phyloP scores from a whole-genome alignment of 2,888 invertebrate genomes.

The Punctoribates punctum region DNA sequence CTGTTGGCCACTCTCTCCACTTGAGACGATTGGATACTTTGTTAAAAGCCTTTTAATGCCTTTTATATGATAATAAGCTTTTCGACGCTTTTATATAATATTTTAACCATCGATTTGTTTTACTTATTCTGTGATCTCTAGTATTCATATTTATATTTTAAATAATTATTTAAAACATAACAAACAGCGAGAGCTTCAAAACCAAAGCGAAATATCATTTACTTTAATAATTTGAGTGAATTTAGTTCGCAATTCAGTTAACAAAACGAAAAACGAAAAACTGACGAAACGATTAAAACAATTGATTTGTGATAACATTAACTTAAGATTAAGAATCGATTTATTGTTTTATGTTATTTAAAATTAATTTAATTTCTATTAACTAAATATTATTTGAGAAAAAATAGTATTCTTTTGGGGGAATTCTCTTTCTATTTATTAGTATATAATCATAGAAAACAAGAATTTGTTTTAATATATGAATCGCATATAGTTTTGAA shows the following conservation, averaged over 20 bases:
- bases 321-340: conserved; percentile 3
- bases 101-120: conserved; percentile 31
- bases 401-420: conserved; percentile 11
- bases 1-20: conserved; percentile 46
- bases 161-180: conserved; percentile 16
- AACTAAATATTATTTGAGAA: background rate
- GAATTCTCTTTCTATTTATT: background rate
- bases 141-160: conserved; percentile 9
- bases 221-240: background rate
- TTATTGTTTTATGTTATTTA: conserved; percentile 22
- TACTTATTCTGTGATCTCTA: conserved; percentile 27
- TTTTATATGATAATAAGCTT: conserved; percentile 3
- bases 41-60: conserved; percentile 1
- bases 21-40: conserved; percentile 34
- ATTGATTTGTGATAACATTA: conserved; percentile 18
- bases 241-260: background rate
- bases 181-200: conserved; percentile 32
- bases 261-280: background rate
- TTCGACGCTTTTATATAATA: conserved; percentile 23
- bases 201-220: conserved; percentile 18
- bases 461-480: background rate
- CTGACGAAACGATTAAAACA: background rate
- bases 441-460: background rate
- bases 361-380: background rate
- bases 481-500: conserved; percentile 26